Base-by-base conservation (phyloP, 2,797 vertebrate genomes). In the Poecile montanus region DNA sequence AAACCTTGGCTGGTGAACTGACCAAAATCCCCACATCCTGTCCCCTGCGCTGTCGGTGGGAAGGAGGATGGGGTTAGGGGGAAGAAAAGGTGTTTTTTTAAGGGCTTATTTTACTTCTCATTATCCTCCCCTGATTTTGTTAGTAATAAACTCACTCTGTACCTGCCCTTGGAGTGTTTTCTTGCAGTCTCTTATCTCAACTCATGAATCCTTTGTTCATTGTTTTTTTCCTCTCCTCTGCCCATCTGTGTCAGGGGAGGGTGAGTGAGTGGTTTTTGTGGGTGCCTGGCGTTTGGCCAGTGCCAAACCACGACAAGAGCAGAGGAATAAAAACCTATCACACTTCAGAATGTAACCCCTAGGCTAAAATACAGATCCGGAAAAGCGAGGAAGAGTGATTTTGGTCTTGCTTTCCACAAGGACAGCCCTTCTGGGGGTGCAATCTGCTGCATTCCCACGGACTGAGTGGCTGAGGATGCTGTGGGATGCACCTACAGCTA, bases 241-340 rank as follows among this genome's bases (percentile, higher is more conserved):
- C 20, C 36, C 17, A 30, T 51, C 44, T 42, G 20, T 25, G 0
- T 30, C 40, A 73, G 3, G 5, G 60, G 11, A 65, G 32, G 30
- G 60, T 14, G 5, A 56, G 11, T 23, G 30, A 84, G 21, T 0
- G 0, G 6, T 26, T 74, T 40, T 50, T 0, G 1, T 21, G 26
- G 7, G 32, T 36, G 29, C 67, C 34, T 58, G 77, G 34, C 0
- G 0, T n/a, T 67, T 3, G 34, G 23, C 51, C 29, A 83, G 22
- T 4, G 14, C 51, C 32, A 58, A 66, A 66, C 44, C 30, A 42
- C 0, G 1, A 21, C 17, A 73, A 9, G 18, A 34, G 25, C 21
- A 68, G 50, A 61, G 25, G 42, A 75, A 92, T 11, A 68, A 90
- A 85, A 74, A 16, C 30, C 27, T 12, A 53, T 11, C 2, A 1